Evolutionary conservation across 2,888 invertebrate species (phyloP).

Genomic region (Allolobophora icterica): DNA sequence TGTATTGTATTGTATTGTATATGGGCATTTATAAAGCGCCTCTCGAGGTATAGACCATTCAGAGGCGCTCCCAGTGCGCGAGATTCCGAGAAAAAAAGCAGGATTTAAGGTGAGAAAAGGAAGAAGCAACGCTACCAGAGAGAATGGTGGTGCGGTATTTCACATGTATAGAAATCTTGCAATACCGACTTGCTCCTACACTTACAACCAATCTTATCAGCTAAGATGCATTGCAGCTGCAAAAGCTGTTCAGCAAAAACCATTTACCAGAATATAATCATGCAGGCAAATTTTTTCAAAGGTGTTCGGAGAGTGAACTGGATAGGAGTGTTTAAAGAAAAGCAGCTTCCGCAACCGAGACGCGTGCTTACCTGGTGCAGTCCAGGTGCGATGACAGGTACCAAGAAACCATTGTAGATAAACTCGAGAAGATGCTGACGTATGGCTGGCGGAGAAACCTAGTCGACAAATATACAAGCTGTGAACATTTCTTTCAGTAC

Average conservation of each 20-base stretch:
- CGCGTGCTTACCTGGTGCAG: constrained; percentile 79
- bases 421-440: constrained; percentile 86
- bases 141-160: no score
- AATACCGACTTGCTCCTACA: neutral
- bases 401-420: constrained; percentile 91
- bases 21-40: no score
- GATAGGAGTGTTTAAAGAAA: neutral
- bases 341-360: no score
- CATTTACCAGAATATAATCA: neutral
- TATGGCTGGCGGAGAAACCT: constrained; percentile 86
- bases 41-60: no score
- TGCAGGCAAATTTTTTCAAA: neutral
- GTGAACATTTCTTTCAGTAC: neutral
- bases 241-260: neutral
- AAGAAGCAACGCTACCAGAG: no score
- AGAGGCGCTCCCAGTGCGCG: no score
- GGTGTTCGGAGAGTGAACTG: neutral
- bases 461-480: constrained; percentile 41
- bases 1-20: no score
- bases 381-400: constrained; percentile 92
- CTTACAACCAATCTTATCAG: neutral
- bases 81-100: no score
- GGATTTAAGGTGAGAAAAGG: no score
- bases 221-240: neutral
- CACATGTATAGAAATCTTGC: no score